Base-by-base conservation (phyloP, 2,888 invertebrate species). In the Subacronicta megacephala region DNA sequence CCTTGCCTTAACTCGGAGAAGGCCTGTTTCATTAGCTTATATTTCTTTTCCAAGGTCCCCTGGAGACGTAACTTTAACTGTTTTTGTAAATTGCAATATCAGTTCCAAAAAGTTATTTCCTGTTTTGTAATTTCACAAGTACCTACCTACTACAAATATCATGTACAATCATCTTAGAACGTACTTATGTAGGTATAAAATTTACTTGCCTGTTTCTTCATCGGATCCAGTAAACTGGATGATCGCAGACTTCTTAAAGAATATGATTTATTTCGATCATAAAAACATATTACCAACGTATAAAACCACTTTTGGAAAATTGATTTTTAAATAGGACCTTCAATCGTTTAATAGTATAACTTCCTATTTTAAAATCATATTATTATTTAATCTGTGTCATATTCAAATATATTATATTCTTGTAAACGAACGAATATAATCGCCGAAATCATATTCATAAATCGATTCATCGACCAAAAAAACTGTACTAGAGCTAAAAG, bases 1-100 rank as follows among this genome's bases (percentile, higher is more conserved):
- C 18, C 40, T 40, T 36, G 18, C 36, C 40, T 18, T 31, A 40
- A 55, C 29, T 49, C 20, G 37, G 45, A 49, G 37, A 35, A 16
- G 17, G 31, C 17, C 38, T 44, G 16, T 51, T 47, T 56, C 46
- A 51, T 54, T 42, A 12, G 41, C 51, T 44, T 62, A 54, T 66
- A 37, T 49, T 45, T 53, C 38, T 37, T 52, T 45, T 13, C 13
- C 49, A 61, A 47, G 35, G 46, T 47, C 46, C 46, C 7, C 37
- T 16, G 1, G 10, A 49, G n/a, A 46, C 17, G 40, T 62, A 47
- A 70, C 41, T 53, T 57, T 10, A 9, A 55, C 17, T 50, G n/a
- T 42, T 67, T 56, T 44, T 18, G 13, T 23, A 35, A 20, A 33
- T 0, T 1, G 6, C n/a, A 18, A 17, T 10, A 13, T 31, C 7